Percentiles rank a stretch among this genome's conserved stretches.
Conservation (phyloP, 2,888 invertebrate species). For the Frankliniella intonsa region DNA sequence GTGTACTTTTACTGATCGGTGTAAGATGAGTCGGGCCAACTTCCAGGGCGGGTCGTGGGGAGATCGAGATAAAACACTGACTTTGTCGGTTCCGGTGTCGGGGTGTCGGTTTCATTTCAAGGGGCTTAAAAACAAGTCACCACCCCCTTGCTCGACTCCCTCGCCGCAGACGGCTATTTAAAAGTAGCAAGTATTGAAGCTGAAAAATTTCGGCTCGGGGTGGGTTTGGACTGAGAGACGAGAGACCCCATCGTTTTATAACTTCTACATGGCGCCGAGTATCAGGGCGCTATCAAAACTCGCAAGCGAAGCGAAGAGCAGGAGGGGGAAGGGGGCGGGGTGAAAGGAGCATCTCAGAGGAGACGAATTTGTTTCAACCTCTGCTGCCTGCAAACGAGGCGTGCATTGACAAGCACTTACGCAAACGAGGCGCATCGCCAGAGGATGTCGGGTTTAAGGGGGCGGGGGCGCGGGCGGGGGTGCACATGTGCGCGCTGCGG, state of each 20-base stretch:
- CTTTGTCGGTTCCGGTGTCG: constrained; percentile 17
- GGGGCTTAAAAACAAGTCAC: not conserved
- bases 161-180: not conserved
- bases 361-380: not conserved
- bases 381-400: constrained; percentile 11
- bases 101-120: not conserved
- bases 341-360: not conserved
- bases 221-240: not conserved
- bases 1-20: too few species aligned
- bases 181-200: too few species aligned
- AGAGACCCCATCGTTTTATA: not conserved
- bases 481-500: not conserved
- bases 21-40: too few species aligned
- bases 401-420: constrained; percentile 20
- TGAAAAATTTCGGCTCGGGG: not conserved
- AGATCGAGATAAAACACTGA: constrained; percentile 4
- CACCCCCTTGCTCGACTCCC: not conserved
- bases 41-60: too few species aligned
- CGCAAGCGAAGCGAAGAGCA: not conserved
- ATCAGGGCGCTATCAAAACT: not conserved
- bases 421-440: constrained; percentile 1
- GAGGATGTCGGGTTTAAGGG: not conserved
- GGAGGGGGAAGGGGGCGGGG: not conserved
- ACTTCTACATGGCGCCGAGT: too few species aligned
- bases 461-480: not conserved